Conservation (phyloP, 1,140 invertebrate genomes). For the Pachypsylla venusta region DNA sequence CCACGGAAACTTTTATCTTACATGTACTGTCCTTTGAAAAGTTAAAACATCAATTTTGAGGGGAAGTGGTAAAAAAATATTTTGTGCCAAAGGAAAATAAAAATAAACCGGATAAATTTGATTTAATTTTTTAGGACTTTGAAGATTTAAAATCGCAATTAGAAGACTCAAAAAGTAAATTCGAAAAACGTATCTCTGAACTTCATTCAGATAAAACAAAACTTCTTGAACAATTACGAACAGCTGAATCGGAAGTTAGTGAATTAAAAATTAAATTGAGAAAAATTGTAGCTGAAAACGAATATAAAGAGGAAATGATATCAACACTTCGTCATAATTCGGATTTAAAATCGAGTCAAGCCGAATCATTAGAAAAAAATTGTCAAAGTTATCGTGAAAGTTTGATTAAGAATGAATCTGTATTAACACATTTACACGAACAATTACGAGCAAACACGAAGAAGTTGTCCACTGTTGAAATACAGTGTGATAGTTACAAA, state of each 20-base stretch:
- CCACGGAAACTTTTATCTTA: too few relatives aligned
- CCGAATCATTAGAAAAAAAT: background rate
- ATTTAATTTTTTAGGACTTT: background rate
- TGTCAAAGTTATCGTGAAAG: background rate
- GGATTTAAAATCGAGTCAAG: background rate
- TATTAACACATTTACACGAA: background rate
- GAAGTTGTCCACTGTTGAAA: background rate
- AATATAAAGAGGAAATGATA: background rate
- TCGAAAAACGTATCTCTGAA: background rate
- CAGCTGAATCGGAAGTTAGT: background rate
- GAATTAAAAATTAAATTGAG: background rate
- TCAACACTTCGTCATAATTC: background rate
- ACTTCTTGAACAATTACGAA: background rate
- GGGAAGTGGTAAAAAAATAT: too few relatives aligned
- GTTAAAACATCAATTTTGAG: too few relatives aligned
- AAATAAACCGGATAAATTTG: too few relatives aligned
- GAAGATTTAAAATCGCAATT: background rate
- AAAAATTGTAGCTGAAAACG: background rate
- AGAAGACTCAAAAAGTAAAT: background rate
- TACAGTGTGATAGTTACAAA: background rate
- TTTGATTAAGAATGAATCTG: background rate
- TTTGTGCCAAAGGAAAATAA: too few relatives aligned
- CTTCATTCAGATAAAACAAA: background rate
- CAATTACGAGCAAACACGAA: constrained; percentile 1
- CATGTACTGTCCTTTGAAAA: too few relatives aligned